Conservation (phyloP, 2,113 vertebrate genomes). For the Edolisoma coerulescens region DNA sequence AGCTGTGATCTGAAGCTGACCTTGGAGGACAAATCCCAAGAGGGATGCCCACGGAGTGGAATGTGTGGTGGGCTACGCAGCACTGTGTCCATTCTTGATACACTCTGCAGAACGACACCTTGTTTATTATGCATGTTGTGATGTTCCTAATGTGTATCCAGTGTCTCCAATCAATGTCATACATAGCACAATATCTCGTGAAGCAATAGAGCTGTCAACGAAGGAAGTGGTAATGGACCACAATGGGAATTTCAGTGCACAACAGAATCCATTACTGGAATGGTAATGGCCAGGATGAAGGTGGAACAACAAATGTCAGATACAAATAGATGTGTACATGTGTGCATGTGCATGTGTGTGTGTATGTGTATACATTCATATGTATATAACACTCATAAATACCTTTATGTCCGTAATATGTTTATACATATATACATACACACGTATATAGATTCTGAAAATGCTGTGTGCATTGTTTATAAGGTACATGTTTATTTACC, state of each 20-base stretch:
- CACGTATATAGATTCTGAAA: neutral
- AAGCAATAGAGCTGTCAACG: slow-evolving; percentile 21
- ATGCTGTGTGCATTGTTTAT: neutral
- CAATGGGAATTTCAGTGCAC: slow-evolving; percentile 23
- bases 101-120: neutral
- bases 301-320: slow-evolving; percentile 12
- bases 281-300: neutral
- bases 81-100: neutral
- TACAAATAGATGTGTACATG: neutral
- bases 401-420: neutral
- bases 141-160: slow-evolving; percentile 7
- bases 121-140: slow-evolving; percentile 35
- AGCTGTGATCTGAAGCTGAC: neutral
- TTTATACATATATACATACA: neutral
- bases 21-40: neutral
- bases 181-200: neutral
- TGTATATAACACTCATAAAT: neutral
- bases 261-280: slow-evolving; percentile 5
- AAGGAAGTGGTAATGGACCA: slow-evolving; percentile 20
- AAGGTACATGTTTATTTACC: neutral
- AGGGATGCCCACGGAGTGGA: rapidly evolving
- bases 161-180: slow-evolving; percentile 36
- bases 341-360: neutral
- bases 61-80: neutral
- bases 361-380: neutral